Conservation (phyloP, 2,113 vertebrate genomes). For the Salminus brasiliensis region DNA sequence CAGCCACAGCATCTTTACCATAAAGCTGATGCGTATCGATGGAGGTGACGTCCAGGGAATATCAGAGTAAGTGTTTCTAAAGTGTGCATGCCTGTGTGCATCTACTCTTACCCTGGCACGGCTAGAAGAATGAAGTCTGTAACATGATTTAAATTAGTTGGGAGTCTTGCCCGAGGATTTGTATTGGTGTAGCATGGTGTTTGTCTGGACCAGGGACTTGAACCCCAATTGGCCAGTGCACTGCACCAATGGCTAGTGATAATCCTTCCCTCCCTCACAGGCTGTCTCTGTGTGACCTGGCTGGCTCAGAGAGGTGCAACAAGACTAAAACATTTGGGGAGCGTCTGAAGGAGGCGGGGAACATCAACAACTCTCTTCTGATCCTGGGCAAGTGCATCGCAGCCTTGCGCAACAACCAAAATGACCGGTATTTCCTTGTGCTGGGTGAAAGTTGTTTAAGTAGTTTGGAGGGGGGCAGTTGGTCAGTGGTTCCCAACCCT, state of each 20-base stretch:
- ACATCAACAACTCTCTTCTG: conserved; percentile 90
- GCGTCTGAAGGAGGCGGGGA: conserved; percentile 87
- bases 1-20: conserved; percentile 89
- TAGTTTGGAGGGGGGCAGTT: no score
- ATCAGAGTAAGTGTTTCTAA: conserved; percentile 79
- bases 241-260: no score
- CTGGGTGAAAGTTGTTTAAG: no score
- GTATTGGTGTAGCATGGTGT: no score
- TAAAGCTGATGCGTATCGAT: conserved; percentile 81
- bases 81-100: neutral
- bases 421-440: conserved; percentile 71
- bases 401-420: conserved; percentile 82
- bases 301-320: conserved; percentile 89
- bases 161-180: no score
- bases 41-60: conserved; percentile 67
- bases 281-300: conserved; percentile 88
- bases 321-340: conserved; percentile 87
- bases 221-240: no score
- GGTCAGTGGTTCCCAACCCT: no score
- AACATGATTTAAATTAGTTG: no score
- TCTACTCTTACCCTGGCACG: no score
- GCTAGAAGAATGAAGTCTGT: no score
- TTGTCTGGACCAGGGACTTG: no score
- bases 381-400: conserved; percentile 90
- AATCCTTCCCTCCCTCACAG: conserved; percentile 58